Evolutionary conservation across 2,888 invertebrate genomes (phyloP).

Genomic region (Aspidiotus rigidus): DNA sequence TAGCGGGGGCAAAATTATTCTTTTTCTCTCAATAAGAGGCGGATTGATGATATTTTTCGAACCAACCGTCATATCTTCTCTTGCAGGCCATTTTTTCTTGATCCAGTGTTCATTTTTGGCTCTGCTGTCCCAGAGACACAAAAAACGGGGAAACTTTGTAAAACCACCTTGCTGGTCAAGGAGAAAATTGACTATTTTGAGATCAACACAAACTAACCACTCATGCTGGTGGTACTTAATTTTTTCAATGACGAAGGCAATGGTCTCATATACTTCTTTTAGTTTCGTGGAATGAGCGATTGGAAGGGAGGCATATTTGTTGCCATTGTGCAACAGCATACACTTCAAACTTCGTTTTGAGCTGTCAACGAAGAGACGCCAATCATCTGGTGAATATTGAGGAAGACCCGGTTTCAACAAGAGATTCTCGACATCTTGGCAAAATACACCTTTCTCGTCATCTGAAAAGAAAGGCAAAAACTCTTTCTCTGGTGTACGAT

Average conservation of each 20-base stretch:
- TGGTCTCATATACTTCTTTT: conserved; percentile 38
- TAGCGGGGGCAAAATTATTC: conserved; percentile 37
- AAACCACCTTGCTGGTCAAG: conserved; percentile 40
- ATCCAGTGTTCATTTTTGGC: conserved; percentile 38
- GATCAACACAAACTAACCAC: conserved; percentile 38
- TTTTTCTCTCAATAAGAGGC: conserved; percentile 32
- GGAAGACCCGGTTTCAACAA: conserved; percentile 5
- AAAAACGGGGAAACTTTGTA: conserved; percentile 39
- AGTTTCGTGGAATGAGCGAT: conserved; percentile 38
- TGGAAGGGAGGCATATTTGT: conserved; percentile 41
- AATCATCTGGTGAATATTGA: conserved; percentile 37
- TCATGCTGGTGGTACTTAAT: neutral
- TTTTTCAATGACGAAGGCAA: neutral
- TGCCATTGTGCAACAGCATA: conserved; percentile 39
- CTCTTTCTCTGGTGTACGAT: neutral
- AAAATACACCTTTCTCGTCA: conserved; percentile 11
- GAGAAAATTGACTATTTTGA: conserved; percentile 38
- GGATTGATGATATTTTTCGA: conserved; percentile 34
- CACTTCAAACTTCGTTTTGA: conserved; percentile 39
- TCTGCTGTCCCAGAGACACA: conserved; percentile 40
- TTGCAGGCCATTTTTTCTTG: conserved; percentile 36
- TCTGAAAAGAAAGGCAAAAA: conserved; percentile 5
- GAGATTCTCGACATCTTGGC: conserved; percentile 19
- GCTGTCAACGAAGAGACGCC: conserved; percentile 40
- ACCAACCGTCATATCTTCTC: conserved; percentile 33